Evolutionary conservation across 1,140 invertebrate species (phyloP).

Genomic region (Chironomus tepperi): DNA sequence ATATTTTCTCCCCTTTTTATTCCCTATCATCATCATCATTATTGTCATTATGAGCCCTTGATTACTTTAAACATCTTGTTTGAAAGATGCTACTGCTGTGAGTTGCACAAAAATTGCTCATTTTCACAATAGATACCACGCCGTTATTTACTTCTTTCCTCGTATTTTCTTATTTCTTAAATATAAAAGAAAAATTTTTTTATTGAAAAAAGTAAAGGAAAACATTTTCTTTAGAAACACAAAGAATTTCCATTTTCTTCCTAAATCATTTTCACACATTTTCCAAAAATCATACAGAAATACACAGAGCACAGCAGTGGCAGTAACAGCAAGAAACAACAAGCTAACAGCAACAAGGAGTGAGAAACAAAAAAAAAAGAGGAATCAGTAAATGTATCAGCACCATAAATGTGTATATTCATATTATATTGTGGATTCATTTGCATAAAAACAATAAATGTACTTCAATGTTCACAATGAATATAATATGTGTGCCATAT

Average conservation of each 20-base stretch:
- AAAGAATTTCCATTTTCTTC: background rate
- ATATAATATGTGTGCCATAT: background rate
- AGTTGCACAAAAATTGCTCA: too few relatives aligned
- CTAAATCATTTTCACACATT: conserved; percentile 13
- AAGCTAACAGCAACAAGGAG: background rate
- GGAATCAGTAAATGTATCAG: background rate
- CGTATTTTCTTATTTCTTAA: too few relatives aligned
- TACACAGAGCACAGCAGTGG: background rate
- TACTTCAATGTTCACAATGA: conserved; percentile 4
- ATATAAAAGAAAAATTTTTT: too few relatives aligned
- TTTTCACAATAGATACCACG: too few relatives aligned
- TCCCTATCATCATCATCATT: too few relatives aligned
- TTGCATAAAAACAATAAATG: conserved; percentile 14
- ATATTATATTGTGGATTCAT: conserved; percentile 4
- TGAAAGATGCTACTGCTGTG: too few relatives aligned
- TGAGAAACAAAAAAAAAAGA: background rate
- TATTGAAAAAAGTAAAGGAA: too few relatives aligned
- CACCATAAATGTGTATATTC: background rate
- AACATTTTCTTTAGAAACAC: too few relatives aligned
- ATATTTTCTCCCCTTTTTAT: too few relatives aligned
- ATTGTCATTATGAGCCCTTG: too few relatives aligned
- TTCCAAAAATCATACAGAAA: background rate
- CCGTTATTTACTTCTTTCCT: too few relatives aligned
- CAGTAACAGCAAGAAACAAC: background rate
- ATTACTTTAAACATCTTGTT: too few relatives aligned